Base-by-base conservation (phyloP, 2,113 vertebrate genomes). In the Argyrosomus japonicus region DNA sequence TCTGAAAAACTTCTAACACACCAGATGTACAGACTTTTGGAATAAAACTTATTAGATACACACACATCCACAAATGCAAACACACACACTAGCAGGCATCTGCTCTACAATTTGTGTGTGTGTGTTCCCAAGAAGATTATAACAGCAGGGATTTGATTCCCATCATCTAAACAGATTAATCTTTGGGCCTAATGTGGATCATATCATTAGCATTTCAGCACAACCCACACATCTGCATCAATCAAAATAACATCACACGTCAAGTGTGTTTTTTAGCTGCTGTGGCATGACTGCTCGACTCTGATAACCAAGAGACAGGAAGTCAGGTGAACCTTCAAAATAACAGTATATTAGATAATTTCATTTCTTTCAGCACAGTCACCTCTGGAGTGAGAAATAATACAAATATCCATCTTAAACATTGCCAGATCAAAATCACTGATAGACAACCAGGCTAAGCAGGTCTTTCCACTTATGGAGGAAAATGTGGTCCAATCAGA, bases 131-230 rank as follows among this genome's bases (percentile, higher is more conserved):
- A 89, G 40, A 12, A 89, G 90, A 92, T 94, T 93, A 93, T 78
- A 76, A 91, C 84, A 80, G 87, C 87, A 77, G 85, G 86, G 92
- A 93, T 93, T 91, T 87, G 72, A 84, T 83, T 85, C 71, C 53
- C 89, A 86, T 91, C 88, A 88, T 89, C 68, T 77, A 82, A 90
- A 93, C 81, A 87, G 81, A 85, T 88, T 92, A 88, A 89, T 89
- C 77, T 81, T n/a, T 27, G 5, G 51, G 77, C 54, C 79, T 71
- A 75, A 77, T 80, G 77, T 78, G 83, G 83, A 88, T 87, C 18
- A 25, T 82, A 82, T 85, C 68, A 75, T 90, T 78, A 82, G 89
- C 90, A 87, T 92, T 91, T 80, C 19, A 67, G 60, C 11, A 78
- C 57, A 85, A 40, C 25, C 14, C 40, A n/a, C 70, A 77, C 62